Percentiles rank a stretch among this genome's conserved stretches.
These are phyloP conservation scores for Heptranchias perlo DNA, from an alignment of 2,113 vertebrate genomes.

Conservation along the genomic window DNA sequence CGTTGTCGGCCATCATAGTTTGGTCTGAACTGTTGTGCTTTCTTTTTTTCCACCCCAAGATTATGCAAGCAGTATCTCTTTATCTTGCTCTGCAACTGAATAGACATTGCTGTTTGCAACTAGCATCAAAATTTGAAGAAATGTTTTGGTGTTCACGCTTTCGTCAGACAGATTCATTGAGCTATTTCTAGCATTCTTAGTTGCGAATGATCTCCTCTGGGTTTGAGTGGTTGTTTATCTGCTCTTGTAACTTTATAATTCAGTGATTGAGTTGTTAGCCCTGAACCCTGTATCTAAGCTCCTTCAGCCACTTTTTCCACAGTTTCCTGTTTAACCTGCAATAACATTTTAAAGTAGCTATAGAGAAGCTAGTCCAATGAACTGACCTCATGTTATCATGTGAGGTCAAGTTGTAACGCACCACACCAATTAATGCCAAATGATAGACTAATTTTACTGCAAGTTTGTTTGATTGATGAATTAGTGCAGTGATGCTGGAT, in stretches of 20 bases:
- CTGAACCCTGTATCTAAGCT: neutral
- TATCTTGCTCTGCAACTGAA: neutral
- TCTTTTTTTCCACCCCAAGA: neutral
- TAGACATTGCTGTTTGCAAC: neutral
- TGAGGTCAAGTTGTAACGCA: neutral
- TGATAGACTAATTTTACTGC: neutral
- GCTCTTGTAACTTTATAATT: neutral
- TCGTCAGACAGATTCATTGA: neutral
- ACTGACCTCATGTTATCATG: neutral
- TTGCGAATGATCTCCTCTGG: neutral
- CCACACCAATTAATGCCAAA: neutral
- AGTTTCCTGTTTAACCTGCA: neutral
- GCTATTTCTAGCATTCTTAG: neutral
- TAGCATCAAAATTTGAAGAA: neutral
- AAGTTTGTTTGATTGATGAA: neutral
- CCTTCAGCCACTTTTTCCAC: neutral
- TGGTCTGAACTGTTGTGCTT: neutral
- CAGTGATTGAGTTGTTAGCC: neutral
- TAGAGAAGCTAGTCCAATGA: neutral
- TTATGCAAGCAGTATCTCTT: slow-evolving; percentile 10
- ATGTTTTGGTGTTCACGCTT: neutral
- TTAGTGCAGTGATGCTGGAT: neutral
- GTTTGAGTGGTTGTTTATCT: neutral
- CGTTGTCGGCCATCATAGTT: neutral
- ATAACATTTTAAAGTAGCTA: neutral